Evolutionary conservation across 2,113 vertebrate genomes (phyloP).

Genomic region (Leptodactylus fuscus): DNA sequence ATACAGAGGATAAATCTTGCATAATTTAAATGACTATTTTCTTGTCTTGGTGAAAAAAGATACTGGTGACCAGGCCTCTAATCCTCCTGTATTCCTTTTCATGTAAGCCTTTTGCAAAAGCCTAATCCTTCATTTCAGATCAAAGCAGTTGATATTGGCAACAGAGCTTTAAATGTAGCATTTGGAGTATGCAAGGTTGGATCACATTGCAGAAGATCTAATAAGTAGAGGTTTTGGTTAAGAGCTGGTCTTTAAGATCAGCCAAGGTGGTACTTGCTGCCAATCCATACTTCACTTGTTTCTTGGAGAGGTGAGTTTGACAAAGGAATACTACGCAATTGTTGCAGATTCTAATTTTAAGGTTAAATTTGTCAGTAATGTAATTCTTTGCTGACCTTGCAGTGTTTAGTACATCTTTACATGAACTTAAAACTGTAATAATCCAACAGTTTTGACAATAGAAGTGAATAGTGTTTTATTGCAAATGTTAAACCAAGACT

Average conservation of each 20-base stretch:
- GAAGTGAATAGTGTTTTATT: background rate
- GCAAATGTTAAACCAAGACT: background rate
- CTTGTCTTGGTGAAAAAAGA: constrained; percentile 28
- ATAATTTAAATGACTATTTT: constrained; percentile 20
- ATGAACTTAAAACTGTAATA: background rate
- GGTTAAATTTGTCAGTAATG: background rate
- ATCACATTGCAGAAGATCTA: constrained; percentile 53
- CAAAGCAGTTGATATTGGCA: constrained; percentile 57
- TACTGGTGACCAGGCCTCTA: constrained; percentile 36
- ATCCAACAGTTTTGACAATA: background rate
- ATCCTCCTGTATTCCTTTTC: constrained; percentile 49
- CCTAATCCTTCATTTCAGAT: constrained; percentile 57
- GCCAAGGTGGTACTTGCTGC: constrained; percentile 47
- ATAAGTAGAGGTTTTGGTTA: constrained; percentile 53
- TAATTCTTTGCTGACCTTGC: background rate
- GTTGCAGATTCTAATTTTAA: background rate
- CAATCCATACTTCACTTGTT: constrained; percentile 42
- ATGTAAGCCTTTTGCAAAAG: constrained; percentile 26
- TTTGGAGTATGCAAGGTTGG: constrained; percentile 49
- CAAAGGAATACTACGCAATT: constrained; percentile 19
- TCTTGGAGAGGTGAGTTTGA: constrained; percentile 37
- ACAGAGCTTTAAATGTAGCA: constrained; percentile 42
- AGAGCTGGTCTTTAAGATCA: constrained; percentile 43
- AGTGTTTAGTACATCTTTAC: background rate
- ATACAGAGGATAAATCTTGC: background rate